A percentile compares a stretch with the other conserved stretches of the same genome.
Conservation (phyloP, 2,888 invertebrate genomes). For the Leptothorax acervorum region DNA sequence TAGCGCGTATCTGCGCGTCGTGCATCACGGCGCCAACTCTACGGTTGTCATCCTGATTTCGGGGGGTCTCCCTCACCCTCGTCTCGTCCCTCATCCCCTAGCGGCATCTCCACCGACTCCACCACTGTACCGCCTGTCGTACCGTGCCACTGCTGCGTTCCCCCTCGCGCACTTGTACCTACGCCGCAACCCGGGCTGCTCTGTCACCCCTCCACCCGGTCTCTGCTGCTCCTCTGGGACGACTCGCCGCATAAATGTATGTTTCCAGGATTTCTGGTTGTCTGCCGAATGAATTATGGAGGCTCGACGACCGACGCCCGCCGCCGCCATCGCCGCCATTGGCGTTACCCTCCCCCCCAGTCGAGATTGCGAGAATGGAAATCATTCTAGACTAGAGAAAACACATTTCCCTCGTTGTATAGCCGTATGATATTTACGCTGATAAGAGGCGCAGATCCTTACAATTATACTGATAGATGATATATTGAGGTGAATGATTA, state of each 20-base stretch:
- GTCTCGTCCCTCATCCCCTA: neutral
- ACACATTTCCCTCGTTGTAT: conserved; percentile 56
- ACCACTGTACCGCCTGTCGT: conserved; percentile 40
- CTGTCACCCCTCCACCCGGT: conserved; percentile 32
- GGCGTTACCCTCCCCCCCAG: conserved; percentile 46
- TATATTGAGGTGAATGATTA: conserved; percentile 31
- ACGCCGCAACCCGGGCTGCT: conserved; percentile 57
- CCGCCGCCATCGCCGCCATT: conserved; percentile 56
- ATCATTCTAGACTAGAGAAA: conserved; percentile 58
- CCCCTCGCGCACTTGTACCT: conserved; percentile 57
- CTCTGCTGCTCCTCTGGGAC: conserved; percentile 66
- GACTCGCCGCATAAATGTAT: conserved; percentile 78
- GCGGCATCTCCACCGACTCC: conserved; percentile 29
- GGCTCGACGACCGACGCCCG: conserved; percentile 72
- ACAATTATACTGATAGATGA: conserved; percentile 4
- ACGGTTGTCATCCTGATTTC: conserved; percentile 81
- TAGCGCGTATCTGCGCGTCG: conserved; percentile 82
- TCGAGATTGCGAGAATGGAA: conserved; percentile 68
- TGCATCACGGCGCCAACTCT: conserved; percentile 82
- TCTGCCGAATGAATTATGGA: conserved; percentile 79
- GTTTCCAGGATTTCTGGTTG: conserved; percentile 81
- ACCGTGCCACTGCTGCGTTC: conserved; percentile 52
- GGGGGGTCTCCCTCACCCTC: conserved; percentile 19
- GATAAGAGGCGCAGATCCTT: neutral
- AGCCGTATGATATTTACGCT: conserved; percentile 55